Base-by-base conservation (phyloP, 2,113 vertebrate species). In the Uropsilus gracilis region DNA sequence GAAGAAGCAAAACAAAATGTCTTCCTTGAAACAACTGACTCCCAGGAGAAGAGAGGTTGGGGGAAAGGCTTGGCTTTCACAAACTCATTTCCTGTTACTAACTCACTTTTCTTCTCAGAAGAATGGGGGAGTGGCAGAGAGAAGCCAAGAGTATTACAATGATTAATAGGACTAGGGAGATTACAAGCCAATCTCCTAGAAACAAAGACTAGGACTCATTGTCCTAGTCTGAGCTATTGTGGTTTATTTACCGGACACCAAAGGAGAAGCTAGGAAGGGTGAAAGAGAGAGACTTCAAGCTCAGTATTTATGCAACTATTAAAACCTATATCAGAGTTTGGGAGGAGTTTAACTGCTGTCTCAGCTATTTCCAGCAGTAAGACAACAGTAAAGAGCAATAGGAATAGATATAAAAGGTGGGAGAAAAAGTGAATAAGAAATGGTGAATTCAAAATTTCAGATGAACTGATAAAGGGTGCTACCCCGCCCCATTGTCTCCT, bases 321-420 rank as follows among this genome's bases (percentile, higher is more conserved):
- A 63, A 86, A 77, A 73, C 34, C 39, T 81, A 44, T 28, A 34
- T 6, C 59, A 80, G 17, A 8, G 22, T 34, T 90, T 72, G n/a
- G 24, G 61, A 64, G 13, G 8, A 83, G 3, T 66, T 61, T 68
- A 89, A 4, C 42, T 11, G 82, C 26, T 5, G 0, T 48, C 53
- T 66, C 44, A 91, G 63, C 14, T 90, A 57, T 86, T 80, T 93
- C n/a, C 12, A 26, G 34, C 11, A 68, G 22, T 71, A 87, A 39
- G 59, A 39, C 30, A 93, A 93, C 93, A 91, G 82, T 82, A 68
- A 93, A 81, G 42, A 83, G 28, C 44, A 63, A 63, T 48, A 83
- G 16, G 18, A 78, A 6, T n/a, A 72, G 39, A 86, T 39, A 85
- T 6, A 69, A 94, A 78, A 57, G 37, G 17, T 85, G 22, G 75